Evolutionary conservation across 2,888 invertebrate species (phyloP).

Genomic region (Drosophila conformis): DNA sequence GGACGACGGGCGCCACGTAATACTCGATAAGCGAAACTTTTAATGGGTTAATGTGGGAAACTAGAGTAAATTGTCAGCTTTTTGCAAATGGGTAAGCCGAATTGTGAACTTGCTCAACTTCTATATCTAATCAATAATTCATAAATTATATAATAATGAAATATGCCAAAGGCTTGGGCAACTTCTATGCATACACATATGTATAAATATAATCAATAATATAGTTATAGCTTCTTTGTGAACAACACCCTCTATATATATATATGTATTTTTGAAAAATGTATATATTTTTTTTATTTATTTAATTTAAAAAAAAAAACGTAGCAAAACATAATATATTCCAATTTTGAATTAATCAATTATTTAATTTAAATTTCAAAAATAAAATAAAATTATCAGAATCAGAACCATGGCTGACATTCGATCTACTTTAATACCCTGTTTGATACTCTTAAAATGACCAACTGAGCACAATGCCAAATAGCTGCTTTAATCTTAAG

Average conservation of each 20-base stretch:
- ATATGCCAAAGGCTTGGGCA: not conserved
- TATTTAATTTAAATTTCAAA: not conserved
- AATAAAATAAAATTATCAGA: not conserved
- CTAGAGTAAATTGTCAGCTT: not conserved
- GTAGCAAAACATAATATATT: not conserved
- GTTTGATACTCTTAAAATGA: not conserved
- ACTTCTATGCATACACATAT: not conserved
- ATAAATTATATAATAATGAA: not conserved
- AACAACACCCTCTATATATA: too few species aligned
- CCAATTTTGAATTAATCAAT: not conserved
- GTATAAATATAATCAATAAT: not conserved
- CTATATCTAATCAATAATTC: not conserved
- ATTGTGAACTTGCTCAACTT: not conserved
- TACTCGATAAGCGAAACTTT: constrained; percentile 21
- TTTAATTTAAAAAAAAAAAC: too few species aligned
- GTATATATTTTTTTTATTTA: too few species aligned
- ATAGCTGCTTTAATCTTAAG: not conserved
- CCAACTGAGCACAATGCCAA: not conserved
- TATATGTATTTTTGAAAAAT: too few species aligned
- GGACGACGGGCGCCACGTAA: constrained; percentile 18
- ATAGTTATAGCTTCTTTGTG: too few species aligned
- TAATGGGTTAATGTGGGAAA: constrained; percentile 1
- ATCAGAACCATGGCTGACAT: not conserved
- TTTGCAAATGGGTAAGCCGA: not conserved
- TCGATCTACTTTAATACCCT: not conserved